phyloP scores from a whole-genome alignment of 1,140 invertebrate species.

The Zaprionus camerounensis region DNA sequence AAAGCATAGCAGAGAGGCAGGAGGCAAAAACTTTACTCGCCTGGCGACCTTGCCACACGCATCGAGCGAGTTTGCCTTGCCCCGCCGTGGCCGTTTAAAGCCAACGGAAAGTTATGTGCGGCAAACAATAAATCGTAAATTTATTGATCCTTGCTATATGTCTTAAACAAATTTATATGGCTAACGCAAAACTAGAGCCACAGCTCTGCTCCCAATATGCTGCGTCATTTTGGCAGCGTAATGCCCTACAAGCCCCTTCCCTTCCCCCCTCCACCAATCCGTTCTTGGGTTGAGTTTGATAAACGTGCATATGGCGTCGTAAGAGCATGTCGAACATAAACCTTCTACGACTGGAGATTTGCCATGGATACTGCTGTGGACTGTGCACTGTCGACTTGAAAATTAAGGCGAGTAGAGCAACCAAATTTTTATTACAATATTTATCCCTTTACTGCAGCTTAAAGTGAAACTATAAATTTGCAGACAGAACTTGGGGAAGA shows the following conservation, averaged over 20 bases:
- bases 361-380: slow-evolving; percentile 44
- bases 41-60: slow-evolving; percentile 64
- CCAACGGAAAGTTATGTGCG: slow-evolving; percentile 74
- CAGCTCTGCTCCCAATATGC: slow-evolving; percentile 46
- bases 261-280: no score
- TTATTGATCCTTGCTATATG: slow-evolving; percentile 80
- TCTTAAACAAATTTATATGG: slow-evolving; percentile 82
- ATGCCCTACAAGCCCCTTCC: neutral
- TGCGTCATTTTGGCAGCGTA: slow-evolving; percentile 39
- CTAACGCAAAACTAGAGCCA: slow-evolving; percentile 70
- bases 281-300: slow-evolving; percentile 46
- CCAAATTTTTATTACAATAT: slow-evolving; percentile 58
- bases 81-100: slow-evolving; percentile 57
- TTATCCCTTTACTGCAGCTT: slow-evolving; percentile 54
- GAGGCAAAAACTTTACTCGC: slow-evolving; percentile 54
- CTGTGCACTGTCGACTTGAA: slow-evolving; percentile 55
- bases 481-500: neutral
- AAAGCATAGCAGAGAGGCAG: slow-evolving; percentile 19
- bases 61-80: slow-evolving; percentile 6
- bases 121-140: slow-evolving; percentile 76
- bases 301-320: slow-evolving; percentile 76
- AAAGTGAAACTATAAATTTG: slow-evolving; percentile 63
- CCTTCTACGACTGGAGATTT: slow-evolving; percentile 65
- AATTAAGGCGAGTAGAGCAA: slow-evolving; percentile 60
- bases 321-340: slow-evolving; percentile 81